phyloP scores from a whole-genome alignment of 2,797 vertebrate species.

The Typhlichthys eigenmanni region DNA sequence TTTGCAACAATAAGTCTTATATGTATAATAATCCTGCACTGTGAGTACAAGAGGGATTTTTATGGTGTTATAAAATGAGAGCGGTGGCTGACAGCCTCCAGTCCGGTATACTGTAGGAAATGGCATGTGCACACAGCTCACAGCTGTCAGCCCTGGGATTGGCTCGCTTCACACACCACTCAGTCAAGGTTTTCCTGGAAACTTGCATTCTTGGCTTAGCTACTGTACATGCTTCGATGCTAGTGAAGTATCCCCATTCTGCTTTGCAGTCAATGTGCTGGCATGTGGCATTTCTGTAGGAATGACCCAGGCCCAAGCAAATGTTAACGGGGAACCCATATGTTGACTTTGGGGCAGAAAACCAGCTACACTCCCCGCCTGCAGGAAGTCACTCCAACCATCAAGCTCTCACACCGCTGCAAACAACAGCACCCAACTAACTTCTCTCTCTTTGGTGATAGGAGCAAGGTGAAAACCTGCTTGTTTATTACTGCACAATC shows the following conservation, averaged over 20 bases:
- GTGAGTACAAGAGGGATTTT: constrained; percentile 59
- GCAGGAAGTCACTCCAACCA: constrained; percentile 48
- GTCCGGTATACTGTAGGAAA: constrained; percentile 27
- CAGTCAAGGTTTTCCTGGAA: constrained; percentile 68
- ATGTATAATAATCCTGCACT: constrained; percentile 21
- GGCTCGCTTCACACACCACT: constrained; percentile 38
- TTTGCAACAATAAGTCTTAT: constrained; percentile 4
- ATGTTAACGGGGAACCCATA: constrained; percentile 60
- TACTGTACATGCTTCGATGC: too few species aligned
- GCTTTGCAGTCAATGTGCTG: constrained; percentile 29
- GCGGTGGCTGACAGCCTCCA: constrained; percentile 30
- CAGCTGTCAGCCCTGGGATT: constrained; percentile 33
- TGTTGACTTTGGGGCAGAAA: constrained; percentile 44
- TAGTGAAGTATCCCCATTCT: constrained; percentile 27
- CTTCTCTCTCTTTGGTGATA: constrained; percentile 51
- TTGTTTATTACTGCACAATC: constrained; percentile 35
- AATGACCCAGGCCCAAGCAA: constrained; percentile 48
- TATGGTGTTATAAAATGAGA: constrained; percentile 49
- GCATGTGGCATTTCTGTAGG: constrained; percentile 39
- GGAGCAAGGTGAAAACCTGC: constrained; percentile 40
- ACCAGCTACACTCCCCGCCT: constrained; percentile 52
- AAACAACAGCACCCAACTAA: constrained; percentile 15
- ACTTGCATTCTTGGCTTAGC: constrained; percentile 4
- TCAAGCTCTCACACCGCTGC: constrained; percentile 19
- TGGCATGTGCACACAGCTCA: constrained; percentile 26